Conservation (phyloP, 2,888 invertebrate genomes). For the Tigriopus californicus region DNA sequence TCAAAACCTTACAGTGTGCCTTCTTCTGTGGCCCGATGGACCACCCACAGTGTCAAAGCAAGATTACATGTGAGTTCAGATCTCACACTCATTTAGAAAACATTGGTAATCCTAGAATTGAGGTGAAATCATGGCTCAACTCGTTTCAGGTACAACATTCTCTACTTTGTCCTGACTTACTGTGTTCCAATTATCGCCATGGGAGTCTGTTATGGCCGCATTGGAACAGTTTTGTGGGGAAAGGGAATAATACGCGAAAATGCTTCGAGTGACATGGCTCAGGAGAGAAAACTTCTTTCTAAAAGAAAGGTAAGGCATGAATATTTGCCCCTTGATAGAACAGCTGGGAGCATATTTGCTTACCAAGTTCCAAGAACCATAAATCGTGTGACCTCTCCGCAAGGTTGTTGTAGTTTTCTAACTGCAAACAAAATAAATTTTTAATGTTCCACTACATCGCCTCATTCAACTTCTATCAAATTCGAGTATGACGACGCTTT, state of each 20-base stretch:
- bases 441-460: no score
- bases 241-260: neutral
- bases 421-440: no score
- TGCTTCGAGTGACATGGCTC: neutral
- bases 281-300: neutral
- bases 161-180: conserved; percentile 63
- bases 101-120: no score
- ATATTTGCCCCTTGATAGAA: no score
- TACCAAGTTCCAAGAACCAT: no score
- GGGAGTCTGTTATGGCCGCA: conserved; percentile 48
- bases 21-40: conserved; percentile 12
- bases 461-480: no score
- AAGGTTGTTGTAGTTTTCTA: no score
- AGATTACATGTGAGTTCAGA: neutral
- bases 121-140: no score
- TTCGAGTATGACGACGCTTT: no score
- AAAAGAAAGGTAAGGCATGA: neutral
- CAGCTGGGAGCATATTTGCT: no score
- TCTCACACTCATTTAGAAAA: no score
- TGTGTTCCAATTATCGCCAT: conserved; percentile 62
- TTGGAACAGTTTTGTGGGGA: neutral
- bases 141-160: conserved; percentile 60
- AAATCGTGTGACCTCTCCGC: no score
- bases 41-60: conserved; percentile 2
- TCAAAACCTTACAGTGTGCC: conserved; percentile 2